Base-by-base conservation (phyloP, 2,113 vertebrate species). In the Ifrita kowaldi region DNA sequence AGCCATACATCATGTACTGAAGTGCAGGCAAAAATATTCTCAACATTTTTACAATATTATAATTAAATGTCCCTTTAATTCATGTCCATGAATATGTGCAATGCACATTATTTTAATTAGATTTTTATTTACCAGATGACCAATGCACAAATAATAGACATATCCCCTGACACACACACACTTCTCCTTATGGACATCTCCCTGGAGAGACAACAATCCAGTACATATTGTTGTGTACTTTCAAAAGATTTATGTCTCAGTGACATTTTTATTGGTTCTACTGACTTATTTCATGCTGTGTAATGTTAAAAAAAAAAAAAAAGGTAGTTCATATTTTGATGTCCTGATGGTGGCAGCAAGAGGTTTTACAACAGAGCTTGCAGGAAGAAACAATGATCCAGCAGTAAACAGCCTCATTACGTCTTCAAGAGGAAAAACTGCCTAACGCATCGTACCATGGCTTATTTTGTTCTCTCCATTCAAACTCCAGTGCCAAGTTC, bases 271-370 rank as follows among this genome's bases (percentile, higher is more conserved):
- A 42, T 64, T 89, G 17, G 13, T 67, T 52, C 10, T 44, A 49
- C 69, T 86, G 65, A 49, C 18, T 79, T 71, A 62, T 9, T 78
- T 55, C 47, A 64, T 71, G 33, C 5, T 75, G 32, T 60, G 11
- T 41, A 81, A 52, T 7, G 9, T 11, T 7, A 44, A 70, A 28
- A 18, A 47, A 37, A 77, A 53, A 23, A 59, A 30, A 60, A 69
- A 46, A 59, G 23, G 16, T 24, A 50, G 55, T 96, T 91, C 74
- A 14, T 79, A 87, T 87, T 84, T 73, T 35, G 52, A 26, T 47
- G 78, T 62, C 97, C 96, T 96, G 94, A 90, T 81, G 95, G 83
- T 95, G 96, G 96, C 94, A 91, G 95, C 42, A 93, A 60, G 71
- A 85, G 64, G 83, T 90, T 96, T 93, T 77, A 49, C 50, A 88